Percentiles rank a stretch among this genome's conserved stretches.
These are phyloP conservation scores for Ips nitidus DNA, from an alignment of 1,140 invertebrate species.

Conservation along the genomic window DNA sequence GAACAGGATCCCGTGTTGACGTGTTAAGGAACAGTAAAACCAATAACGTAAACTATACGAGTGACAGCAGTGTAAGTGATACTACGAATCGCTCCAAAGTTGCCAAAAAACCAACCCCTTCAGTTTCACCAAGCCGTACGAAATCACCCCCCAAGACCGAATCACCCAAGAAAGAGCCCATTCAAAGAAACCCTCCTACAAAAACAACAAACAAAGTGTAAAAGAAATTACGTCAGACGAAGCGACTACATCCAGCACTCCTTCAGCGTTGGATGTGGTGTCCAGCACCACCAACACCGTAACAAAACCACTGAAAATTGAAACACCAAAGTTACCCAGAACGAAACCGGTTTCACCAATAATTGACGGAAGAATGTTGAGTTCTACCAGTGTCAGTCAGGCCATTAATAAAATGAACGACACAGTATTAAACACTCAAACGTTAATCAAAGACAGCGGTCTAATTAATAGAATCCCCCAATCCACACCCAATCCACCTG, in stretches of 20 bases:
- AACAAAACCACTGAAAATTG: conserved; percentile 49
- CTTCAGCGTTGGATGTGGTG: conserved; percentile 47
- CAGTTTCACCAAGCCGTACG: conserved; percentile 6
- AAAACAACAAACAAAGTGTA: not conserved
- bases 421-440: conserved; percentile 50
- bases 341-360: conserved; percentile 43
- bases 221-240: not conserved
- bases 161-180: conserved; percentile 19
- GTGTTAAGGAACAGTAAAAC: conserved; percentile 38
- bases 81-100: not conserved
- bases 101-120: not conserved
- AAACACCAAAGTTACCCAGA: conserved; percentile 42
- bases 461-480: conserved; percentile 42
- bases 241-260: not conserved
- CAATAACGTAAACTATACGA: conserved; percentile 35
- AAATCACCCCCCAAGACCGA: conserved; percentile 1
- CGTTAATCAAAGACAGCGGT: conserved; percentile 48
- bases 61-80: conserved; percentile 36
- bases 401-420: conserved; percentile 53
- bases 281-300: conserved; percentile 49
- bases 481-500: conserved; percentile 19
- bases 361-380: conserved; percentile 46
- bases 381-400: conserved; percentile 50
- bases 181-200: conserved; percentile 1
- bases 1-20: conserved; percentile 38